These are phyloP conservation scores for Nansenia antarctica DNA, from an alignment of 2,113 vertebrate genomes.

Conservation along the genomic window DNA sequence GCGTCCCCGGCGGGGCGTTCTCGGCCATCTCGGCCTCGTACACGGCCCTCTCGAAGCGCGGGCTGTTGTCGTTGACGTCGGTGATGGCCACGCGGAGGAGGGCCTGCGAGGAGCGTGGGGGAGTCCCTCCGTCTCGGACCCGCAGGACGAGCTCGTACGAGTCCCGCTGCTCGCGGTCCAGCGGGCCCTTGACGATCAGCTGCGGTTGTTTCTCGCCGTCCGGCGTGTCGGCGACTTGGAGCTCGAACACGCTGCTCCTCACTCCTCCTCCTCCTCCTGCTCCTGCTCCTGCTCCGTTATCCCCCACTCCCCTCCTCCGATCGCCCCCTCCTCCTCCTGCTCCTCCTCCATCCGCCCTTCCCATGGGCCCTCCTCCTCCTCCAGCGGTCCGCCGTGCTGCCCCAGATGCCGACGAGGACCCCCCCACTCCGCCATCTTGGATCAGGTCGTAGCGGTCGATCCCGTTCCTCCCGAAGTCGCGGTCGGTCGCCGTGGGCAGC, in stretches of 20 bases:
- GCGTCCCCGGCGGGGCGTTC: slow-evolving; percentile 92
- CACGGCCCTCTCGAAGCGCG: slow-evolving; percentile 89
- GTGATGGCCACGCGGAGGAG: slow-evolving; percentile 92
- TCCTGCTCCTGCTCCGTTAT: slow-evolving; percentile 65
- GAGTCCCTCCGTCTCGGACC: slow-evolving; percentile 91
- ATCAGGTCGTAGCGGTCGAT: slow-evolving; percentile 95
- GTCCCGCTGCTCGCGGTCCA: slow-evolving; percentile 91
- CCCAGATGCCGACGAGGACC: slow-evolving; percentile 44
- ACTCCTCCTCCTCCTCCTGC: slow-evolving; percentile 61
- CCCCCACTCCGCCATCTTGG: slow-evolving; percentile 76
- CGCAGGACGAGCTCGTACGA: slow-evolving; percentile 91
- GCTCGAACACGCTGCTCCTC: slow-evolving; percentile 90
- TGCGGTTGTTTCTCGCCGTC: slow-evolving; percentile 97
- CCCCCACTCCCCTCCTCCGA: slow-evolving; percentile 45
- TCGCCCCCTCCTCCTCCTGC: slow-evolving; percentile 53
- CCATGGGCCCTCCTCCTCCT: slow-evolving; percentile 58
- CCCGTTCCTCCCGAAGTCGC: slow-evolving; percentile 93
- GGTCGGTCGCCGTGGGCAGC: slow-evolving; percentile 93
- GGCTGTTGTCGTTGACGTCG: slow-evolving; percentile 96
- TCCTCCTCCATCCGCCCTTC: slow-evolving; percentile 67
- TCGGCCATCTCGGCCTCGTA: slow-evolving; percentile 94
- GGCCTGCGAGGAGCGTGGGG: slow-evolving; percentile 90
- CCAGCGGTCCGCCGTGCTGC: slow-evolving; percentile 67
- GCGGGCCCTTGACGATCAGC: slow-evolving; percentile 94
- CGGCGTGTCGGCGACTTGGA: slow-evolving; percentile 94